Percentiles rank a stretch among this genome's conserved stretches.
phyloP scores from a whole-genome alignment of 2,113 vertebrate species.

The Corythornis madagascariensis region DNA sequence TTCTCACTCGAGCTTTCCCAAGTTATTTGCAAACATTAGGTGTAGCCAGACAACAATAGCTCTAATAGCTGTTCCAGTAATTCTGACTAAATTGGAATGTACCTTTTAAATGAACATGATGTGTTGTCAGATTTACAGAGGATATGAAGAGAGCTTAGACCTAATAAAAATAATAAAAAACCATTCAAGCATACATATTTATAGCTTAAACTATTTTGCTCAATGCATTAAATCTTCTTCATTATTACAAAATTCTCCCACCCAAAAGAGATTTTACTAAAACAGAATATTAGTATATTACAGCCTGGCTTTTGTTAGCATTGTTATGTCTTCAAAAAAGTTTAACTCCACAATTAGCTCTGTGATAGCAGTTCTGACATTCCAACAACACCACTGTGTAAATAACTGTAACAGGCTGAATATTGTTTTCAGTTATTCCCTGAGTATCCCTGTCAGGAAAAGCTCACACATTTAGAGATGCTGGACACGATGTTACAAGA shows the following conservation, averaged over 20 bases:
- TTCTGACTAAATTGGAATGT: slow-evolving; percentile 5
- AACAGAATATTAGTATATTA: neutral
- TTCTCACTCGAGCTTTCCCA: slow-evolving; percentile 20
- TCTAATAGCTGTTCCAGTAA: slow-evolving; percentile 31
- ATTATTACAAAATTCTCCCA: neutral
- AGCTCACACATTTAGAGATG: neutral
- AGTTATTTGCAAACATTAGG: slow-evolving; percentile 57
- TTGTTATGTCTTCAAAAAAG: slow-evolving; percentile 8
- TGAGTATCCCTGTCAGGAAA: neutral
- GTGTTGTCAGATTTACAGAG: neutral
- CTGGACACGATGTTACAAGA: neutral
- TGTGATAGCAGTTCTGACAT: slow-evolving; percentile 6
- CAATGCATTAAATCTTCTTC: neutral
- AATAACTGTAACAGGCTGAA: neutral
- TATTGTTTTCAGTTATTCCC: neutral
- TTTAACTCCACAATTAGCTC: slow-evolving; percentile 22
- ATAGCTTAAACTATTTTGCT: slow-evolving; percentile 13
- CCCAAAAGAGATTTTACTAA: neutral
- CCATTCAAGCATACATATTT: slow-evolving; percentile 1
- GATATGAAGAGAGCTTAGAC: slow-evolving; percentile 1
- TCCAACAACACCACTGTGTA: neutral
- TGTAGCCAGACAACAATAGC: slow-evolving; percentile 18
- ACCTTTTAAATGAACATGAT: slow-evolving; percentile 1
- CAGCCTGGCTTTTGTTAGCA: neutral
- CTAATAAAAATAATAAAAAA: slow-evolving; percentile 34